These are phyloP conservation scores for Sakesphorus luctuosus DNA, from an alignment of 2,113 vertebrate species.

Conservation along the genomic window DNA sequence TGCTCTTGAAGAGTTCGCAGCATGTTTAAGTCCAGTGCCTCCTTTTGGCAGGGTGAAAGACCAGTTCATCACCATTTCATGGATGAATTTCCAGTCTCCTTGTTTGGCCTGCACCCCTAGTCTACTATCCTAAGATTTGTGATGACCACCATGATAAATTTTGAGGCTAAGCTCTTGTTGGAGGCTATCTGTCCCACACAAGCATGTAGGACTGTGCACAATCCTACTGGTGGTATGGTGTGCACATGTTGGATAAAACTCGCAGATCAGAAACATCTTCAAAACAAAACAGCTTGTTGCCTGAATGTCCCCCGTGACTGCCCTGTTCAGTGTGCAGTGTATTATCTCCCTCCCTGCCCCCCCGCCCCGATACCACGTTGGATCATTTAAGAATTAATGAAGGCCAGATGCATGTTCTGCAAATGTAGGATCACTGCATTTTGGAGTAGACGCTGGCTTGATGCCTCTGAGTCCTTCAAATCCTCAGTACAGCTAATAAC, in stretches of 20 bases:
- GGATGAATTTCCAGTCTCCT: not conserved
- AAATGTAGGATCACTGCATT: conserved; percentile 42
- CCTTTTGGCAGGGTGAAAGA: not conserved
- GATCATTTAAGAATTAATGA: conserved; percentile 65
- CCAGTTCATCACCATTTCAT: not conserved
- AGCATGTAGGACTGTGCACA: fast-evolving
- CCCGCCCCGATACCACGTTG: not conserved
- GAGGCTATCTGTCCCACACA: not conserved
- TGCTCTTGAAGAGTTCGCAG: not conserved
- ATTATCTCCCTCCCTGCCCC: not conserved
- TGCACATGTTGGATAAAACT: not conserved
- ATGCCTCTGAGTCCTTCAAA: conserved; percentile 41
- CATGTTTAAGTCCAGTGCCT: not conserved
- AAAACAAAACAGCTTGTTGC: not conserved
- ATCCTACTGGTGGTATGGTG: fast-evolving
- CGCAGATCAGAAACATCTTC: not conserved
- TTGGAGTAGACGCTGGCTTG: conserved; percentile 56
- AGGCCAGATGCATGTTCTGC: conserved; percentile 61
- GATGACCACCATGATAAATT: not conserved
- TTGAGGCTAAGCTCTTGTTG: not conserved
- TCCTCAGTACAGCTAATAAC: conserved; percentile 63
- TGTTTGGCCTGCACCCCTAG: not conserved
- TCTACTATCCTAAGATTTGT: not conserved
- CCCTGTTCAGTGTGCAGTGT: not conserved
- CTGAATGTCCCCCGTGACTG: not conserved